Conservation (phyloP, 2,888 invertebrate species). For the Nudaria mundana region DNA sequence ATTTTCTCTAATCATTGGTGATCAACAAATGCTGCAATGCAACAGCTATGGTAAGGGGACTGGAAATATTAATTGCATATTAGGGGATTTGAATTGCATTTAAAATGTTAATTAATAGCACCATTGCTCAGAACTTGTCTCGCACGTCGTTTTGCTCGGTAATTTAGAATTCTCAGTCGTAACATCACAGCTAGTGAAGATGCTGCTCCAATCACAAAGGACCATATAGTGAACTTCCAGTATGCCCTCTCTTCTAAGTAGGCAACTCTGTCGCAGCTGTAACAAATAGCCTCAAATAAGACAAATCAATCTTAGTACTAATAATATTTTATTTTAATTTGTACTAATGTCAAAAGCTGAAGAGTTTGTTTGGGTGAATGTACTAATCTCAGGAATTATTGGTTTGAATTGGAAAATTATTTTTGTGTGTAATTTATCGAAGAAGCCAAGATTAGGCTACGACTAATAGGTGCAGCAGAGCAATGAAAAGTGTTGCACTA, state of each 20-base stretch:
- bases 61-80: too few species aligned
- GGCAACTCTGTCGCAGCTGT: slow-evolving; percentile 91
- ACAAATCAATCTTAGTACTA: background rate
- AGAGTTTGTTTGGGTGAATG: too few species aligned
- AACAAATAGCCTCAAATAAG: slow-evolving; percentile 36
- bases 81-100: too few species aligned
- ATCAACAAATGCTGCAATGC: too few species aligned
- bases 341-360: too few species aligned
- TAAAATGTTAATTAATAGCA: slow-evolving; percentile 40
- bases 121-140: slow-evolving; percentile 87
- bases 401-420: background rate
- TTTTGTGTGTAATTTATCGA: too few species aligned
- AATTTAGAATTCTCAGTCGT: slow-evolving; percentile 84
- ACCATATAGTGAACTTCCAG: slow-evolving; percentile 89
- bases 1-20: too few species aligned
- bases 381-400: background rate
- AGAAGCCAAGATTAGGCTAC: background rate
- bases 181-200: slow-evolving; percentile 85
- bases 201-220: slow-evolving; percentile 83
- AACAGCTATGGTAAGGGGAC: too few species aligned
- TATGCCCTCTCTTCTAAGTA: slow-evolving; percentile 92
- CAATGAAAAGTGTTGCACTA: too few species aligned
- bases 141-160: slow-evolving; percentile 84
- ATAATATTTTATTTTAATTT: background rate
- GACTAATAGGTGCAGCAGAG: too few species aligned